Evolutionary conservation across 2,797 vertebrate genomes (phyloP).

Genomic region (Pelochelys cantorii): DNA sequence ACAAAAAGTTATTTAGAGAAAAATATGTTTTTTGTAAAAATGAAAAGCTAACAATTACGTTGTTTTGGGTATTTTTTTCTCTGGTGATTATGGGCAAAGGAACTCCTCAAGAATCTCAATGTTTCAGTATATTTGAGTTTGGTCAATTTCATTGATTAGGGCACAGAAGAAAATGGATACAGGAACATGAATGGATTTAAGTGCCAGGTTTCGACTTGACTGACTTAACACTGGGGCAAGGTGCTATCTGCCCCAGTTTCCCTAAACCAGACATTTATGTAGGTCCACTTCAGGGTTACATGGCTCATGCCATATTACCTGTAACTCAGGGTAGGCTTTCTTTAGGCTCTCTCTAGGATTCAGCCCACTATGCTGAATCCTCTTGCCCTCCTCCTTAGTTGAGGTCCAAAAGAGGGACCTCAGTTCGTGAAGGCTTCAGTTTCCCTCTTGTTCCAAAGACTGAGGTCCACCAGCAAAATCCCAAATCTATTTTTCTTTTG

Average conservation of each 20-base stretch:
- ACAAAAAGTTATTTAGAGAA: constrained; percentile 9
- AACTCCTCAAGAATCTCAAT: constrained; percentile 25
- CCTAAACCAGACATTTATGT: too few species aligned
- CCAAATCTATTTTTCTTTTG: background rate
- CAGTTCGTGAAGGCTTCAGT: background rate
- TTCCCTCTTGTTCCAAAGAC: background rate
- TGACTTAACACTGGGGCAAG: too few species aligned
- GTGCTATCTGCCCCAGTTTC: too few species aligned
- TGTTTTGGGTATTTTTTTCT: background rate
- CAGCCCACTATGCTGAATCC: background rate
- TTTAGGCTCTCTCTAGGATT: background rate
- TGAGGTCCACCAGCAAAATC: background rate
- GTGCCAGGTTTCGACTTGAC: too few species aligned
- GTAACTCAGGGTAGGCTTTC: too few species aligned
- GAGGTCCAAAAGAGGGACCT: background rate
- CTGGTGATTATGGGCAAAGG: constrained; percentile 14
- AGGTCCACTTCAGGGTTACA: too few species aligned
- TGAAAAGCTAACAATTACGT: constrained; percentile 7
- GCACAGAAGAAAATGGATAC: too few species aligned
- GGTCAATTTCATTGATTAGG: rapidly evolving
- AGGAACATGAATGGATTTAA: too few species aligned
- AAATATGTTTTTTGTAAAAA: background rate
- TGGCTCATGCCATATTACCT: too few species aligned
- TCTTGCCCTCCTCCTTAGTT: background rate
- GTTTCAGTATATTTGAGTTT: background rate